Conservation (phyloP, 2,888 invertebrate genomes). For the Chironomus tentans region DNA sequence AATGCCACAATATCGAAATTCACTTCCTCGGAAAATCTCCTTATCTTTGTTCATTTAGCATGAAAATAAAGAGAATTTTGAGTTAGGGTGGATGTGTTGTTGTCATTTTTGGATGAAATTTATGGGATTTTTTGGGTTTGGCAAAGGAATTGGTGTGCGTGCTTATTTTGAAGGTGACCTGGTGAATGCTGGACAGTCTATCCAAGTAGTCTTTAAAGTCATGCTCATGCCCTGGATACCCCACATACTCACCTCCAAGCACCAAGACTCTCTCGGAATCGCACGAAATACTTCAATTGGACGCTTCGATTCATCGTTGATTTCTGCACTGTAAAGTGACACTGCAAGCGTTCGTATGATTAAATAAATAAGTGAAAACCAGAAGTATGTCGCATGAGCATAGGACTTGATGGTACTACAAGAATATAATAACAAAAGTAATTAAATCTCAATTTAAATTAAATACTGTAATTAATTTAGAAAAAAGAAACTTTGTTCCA, state of each 20-base stretch:
- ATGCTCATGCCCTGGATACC: too few species aligned
- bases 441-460: too few species aligned
- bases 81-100: neutral
- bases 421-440: neutral
- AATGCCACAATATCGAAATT: conserved; percentile 38
- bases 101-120: too few species aligned
- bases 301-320: conserved; percentile 47
- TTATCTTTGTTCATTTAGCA: conserved; percentile 33
- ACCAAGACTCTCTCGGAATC: conserved; percentile 44
- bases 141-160: too few species aligned
- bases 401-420: neutral
- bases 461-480: too few species aligned
- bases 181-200: too few species aligned
- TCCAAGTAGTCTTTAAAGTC: too few species aligned
- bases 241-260: conserved; percentile 37
- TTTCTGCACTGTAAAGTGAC: conserved; percentile 48
- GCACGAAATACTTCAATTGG: conserved; percentile 41
- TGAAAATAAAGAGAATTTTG: neutral
- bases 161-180: too few species aligned
- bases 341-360: conserved; percentile 48
- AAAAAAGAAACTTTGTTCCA: too few species aligned
- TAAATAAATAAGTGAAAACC: conserved; percentile 47
- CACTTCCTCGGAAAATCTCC: conserved; percentile 39
- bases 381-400: neutral
- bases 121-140: too few species aligned